Evolutionary conservation across 2,797 vertebrate genomes (phyloP).

Genomic region (Gymnocypris eckloni): DNA sequence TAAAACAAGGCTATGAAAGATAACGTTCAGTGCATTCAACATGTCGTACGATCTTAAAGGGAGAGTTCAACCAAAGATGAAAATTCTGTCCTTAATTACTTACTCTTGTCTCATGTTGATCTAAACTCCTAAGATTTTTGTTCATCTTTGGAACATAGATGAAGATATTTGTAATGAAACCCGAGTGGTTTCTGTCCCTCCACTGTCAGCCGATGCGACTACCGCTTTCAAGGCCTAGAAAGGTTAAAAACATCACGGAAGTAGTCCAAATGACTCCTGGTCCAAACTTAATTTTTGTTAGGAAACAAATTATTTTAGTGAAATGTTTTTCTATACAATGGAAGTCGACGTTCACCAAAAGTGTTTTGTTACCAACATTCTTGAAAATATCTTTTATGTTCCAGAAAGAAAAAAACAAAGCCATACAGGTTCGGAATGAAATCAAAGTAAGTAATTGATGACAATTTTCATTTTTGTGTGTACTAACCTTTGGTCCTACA

Average conservation of each 20-base stretch:
- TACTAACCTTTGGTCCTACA: background rate
- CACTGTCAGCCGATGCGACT: background rate
- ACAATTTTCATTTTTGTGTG: background rate
- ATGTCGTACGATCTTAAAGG: background rate
- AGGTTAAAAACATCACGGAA: background rate
- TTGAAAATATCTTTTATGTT: background rate
- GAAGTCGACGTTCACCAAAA: background rate
- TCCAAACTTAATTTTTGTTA: background rate
- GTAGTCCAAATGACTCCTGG: background rate
- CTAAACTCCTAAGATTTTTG: background rate
- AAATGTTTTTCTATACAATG: background rate
- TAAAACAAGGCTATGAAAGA: background rate
- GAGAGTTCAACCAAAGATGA: no score
- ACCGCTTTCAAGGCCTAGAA: background rate
- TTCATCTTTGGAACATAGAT: background rate
- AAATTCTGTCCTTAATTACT: background rate
- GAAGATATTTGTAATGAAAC: background rate
- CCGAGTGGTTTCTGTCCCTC: background rate
- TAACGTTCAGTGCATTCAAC: slow-evolving; percentile 2
- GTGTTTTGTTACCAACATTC: background rate
- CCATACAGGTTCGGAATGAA: background rate
- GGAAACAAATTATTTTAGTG: background rate
- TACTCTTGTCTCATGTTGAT: no score
- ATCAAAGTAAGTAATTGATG: no score
- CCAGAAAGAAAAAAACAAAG: no score